Percentiles rank a stretch among this genome's conserved stretches.
These are phyloP conservation scores for Branchellion lobata DNA, from an alignment of 2,888 invertebrate genomes.

Conservation along the genomic window DNA sequence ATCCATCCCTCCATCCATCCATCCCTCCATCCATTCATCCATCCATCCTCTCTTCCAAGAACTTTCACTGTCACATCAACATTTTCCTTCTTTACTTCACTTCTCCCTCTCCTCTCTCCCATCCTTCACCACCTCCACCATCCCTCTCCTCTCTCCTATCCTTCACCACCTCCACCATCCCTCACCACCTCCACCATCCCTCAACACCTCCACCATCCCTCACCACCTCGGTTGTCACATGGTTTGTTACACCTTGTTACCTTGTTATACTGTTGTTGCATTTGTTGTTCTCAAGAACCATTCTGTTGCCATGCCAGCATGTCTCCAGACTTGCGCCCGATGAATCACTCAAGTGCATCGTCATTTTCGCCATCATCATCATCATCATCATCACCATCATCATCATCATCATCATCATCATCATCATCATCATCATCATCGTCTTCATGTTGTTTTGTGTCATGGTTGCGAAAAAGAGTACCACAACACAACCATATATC, in stretches of 20 bases:
- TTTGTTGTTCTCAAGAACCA: not conserved
- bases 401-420: constrained; percentile 6
- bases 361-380: constrained; percentile 12
- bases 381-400: constrained; percentile 5
- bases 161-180: not conserved
- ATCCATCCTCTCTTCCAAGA: not conserved
- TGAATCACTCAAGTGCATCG: not conserved
- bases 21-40: not conserved
- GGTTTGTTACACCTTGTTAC: constrained; percentile 4
- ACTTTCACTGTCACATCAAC: too few species aligned
- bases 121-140: too few species aligned
- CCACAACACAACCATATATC: not conserved
- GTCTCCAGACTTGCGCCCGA: too few species aligned
- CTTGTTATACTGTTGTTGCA: constrained; percentile 13
- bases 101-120: not conserved
- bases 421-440: constrained; percentile 1
- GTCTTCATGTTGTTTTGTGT: not conserved
- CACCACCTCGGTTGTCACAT: not conserved
- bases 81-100: not conserved
- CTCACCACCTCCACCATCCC: too few species aligned
- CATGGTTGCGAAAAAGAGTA: not conserved
- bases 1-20: not conserved
- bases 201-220: not conserved
- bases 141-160: too few species aligned
- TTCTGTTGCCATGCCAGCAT: too few species aligned